Conservation (phyloP, 2,113 vertebrate genomes). For the Malurus melanocephalus region DNA sequence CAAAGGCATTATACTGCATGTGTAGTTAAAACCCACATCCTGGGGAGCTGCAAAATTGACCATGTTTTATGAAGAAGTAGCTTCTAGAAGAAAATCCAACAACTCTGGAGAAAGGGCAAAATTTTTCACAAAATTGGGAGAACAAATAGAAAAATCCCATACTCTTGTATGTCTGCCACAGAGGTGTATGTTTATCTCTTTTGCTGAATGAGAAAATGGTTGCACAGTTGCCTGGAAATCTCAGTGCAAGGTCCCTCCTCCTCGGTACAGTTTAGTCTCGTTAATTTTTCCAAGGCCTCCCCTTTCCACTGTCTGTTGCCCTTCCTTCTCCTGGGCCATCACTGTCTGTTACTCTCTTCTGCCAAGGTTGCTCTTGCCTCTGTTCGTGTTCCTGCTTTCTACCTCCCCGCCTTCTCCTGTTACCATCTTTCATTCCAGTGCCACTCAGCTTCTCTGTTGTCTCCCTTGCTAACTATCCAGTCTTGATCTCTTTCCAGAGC, state of each 20-base stretch:
- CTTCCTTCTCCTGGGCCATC: neutral
- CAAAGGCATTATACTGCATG: neutral
- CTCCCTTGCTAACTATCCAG: neutral
- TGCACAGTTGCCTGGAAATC: neutral
- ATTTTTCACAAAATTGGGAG: neutral
- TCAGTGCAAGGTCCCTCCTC: neutral
- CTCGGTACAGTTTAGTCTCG: neutral
- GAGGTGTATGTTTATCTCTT: neutral
- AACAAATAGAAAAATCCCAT: neutral
- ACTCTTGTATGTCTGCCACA: neutral
- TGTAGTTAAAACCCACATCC: neutral
- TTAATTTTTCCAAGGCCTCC: constrained; percentile 1
- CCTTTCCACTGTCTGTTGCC: neutral
- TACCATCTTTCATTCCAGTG: neutral
- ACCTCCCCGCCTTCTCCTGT: neutral
- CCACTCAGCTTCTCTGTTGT: neutral
- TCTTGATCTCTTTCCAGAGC: neutral
- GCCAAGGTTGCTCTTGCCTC: neutral
- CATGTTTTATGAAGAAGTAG: neutral
- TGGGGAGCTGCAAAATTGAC: neutral
- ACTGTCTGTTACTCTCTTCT: neutral
- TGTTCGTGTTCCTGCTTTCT: neutral
- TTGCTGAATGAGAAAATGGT: neutral
- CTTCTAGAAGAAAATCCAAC: neutral
- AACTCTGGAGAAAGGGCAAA: neutral